phyloP scores from a whole-genome alignment of 2,797 vertebrate genomes.

The Enteromius unitaeniatus region DNA sequence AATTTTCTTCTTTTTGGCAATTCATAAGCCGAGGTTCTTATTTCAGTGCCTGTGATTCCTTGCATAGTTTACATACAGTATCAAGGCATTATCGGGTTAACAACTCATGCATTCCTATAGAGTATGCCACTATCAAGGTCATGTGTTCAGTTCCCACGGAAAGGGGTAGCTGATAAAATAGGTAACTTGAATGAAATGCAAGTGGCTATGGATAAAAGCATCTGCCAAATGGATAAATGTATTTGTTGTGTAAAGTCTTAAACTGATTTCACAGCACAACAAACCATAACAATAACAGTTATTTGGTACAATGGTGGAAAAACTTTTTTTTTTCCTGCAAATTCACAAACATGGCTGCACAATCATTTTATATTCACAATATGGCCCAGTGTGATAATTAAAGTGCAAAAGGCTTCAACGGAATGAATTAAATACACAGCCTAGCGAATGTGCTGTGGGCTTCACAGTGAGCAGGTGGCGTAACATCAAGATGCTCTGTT shows the following conservation, averaged over 20 bases:
- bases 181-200: not conserved
- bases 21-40: not conserved
- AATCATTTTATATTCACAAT: not conserved
- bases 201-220: not conserved
- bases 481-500: not conserved
- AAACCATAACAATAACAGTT: not conserved
- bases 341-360: not conserved
- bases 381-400: not conserved
- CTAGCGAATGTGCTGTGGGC: not conserved
- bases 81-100: not conserved
- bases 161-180: not conserved
- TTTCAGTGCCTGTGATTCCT: not conserved
- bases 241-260: not conserved
- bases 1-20: not conserved
- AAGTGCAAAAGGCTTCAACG: not conserved
- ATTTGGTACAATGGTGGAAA: not conserved
- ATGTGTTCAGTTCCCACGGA: not conserved
- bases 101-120: not conserved
- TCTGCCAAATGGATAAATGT: not conserved
- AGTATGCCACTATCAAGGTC: not conserved
- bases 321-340: not conserved
- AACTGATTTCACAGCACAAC: not conserved
- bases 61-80: slow-evolving; percentile 7
- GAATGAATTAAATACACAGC: not conserved
- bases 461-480: not conserved